Base-by-base conservation (phyloP, 1,140 invertebrate species). In the Pseudomyrmex concolor region DNA sequence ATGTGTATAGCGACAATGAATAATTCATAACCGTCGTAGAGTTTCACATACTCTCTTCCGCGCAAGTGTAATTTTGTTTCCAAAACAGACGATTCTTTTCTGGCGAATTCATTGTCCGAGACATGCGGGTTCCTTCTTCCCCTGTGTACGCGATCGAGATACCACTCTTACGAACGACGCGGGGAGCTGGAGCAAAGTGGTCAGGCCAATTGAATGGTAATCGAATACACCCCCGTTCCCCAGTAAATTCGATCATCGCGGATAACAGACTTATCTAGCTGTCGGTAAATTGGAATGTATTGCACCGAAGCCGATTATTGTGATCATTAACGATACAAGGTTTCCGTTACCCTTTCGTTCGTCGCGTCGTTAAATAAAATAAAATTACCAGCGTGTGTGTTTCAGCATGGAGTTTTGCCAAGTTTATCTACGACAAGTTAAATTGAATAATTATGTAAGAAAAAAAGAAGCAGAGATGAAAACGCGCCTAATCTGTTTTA, bases 261-360 rank as follows among this genome's bases (percentile, higher is more conserved):
- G 87, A 92, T 92, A 93, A 91, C 87, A 62, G 82, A 80, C 87
- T 92, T 92, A 91, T 91, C 88, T 90, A 74, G 83, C 51, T 54
- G 60, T 57, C 13, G 78, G 86, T 85, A 86, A 91, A 92, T 92
- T 92, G 87, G 73, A 19, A 59, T 74, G 64, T 86, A 92, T 91
- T 88, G 83, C 87, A 76, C 50, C 64, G 74, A 45, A 74, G 48
- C 74, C 66, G 54, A 34, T 81, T 68, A 66, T 19, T 19, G 17
- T 66, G 51, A 68, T 62, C 70, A 68, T 84, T 66, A 76, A 45
- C 8, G 62, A 67, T 17, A 68, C n/a, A 48, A 78, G 9, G 43
- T 22, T n/a, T 7, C 12, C 60, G 12, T 34, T 19, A n/a, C 12
- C 43, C 2, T 22, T 3, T 5, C 17, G 34, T 7, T 34, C 34